Percentiles rank a stretch among this genome's conserved stretches.
Evolutionary conservation across 2,113 vertebrate genomes (phyloP).

Genomic region (Junco hyemalis): DNA sequence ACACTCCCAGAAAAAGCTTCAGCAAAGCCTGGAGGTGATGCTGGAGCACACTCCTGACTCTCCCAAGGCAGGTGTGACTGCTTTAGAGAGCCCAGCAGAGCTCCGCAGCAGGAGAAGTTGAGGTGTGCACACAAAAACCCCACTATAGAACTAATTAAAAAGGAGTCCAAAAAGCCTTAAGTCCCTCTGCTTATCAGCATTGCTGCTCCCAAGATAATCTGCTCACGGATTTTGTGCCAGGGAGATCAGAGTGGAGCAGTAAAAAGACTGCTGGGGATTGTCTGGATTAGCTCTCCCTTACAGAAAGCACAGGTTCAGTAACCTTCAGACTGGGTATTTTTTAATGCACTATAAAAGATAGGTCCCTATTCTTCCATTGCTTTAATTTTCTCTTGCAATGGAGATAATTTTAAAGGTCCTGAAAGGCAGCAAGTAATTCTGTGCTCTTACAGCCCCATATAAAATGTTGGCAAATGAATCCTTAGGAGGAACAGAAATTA

Average conservation of each 20-base stretch:
- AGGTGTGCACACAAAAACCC: background rate
- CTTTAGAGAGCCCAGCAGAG: background rate
- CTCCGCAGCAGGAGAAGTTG: background rate
- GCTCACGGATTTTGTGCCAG: constrained; percentile 59
- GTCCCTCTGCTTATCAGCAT: constrained; percentile 54
- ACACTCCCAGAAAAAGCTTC: background rate
- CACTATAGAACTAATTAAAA: constrained; percentile 60
- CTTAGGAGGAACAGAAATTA: constrained; percentile 5
- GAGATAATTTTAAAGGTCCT: constrained; percentile 53
- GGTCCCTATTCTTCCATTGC: constrained; percentile 24
- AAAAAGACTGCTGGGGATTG: constrained; percentile 59
- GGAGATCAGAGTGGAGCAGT: constrained; percentile 56
- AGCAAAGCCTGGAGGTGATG: background rate
- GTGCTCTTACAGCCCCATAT: constrained; percentile 13
- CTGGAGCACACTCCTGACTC: background rate
- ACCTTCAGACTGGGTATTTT: constrained; percentile 49
- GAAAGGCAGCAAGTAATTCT: constrained; percentile 37
- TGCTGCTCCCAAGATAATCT: constrained; percentile 64
- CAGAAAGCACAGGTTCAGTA: constrained; percentile 54
- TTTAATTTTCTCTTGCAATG: constrained; percentile 47
- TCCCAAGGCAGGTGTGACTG: background rate
- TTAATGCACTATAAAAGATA: constrained; percentile 38
- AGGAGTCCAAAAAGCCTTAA: constrained; percentile 43
- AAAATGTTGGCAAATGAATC: constrained; percentile 39
- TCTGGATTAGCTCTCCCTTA: constrained; percentile 62